Evolutionary conservation across 2,113 vertebrate species (phyloP).

Genomic region (Halichoeres trimaculatus): DNA sequence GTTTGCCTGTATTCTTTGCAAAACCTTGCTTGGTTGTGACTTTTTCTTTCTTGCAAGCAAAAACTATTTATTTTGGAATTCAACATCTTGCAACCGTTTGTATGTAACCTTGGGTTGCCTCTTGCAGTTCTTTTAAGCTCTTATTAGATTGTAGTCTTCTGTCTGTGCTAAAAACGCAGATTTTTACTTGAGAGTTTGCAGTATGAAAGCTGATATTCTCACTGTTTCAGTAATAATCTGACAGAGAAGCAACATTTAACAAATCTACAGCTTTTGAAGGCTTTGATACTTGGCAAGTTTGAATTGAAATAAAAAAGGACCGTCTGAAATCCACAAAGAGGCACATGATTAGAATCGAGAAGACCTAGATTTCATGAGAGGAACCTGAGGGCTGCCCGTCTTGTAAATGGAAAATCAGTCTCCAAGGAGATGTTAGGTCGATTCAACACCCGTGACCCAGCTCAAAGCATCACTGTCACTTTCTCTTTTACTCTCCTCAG

Average conservation of each 20-base stretch:
- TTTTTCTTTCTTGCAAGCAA: background rate
- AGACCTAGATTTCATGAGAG: constrained; percentile 25
- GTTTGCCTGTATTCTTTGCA: background rate
- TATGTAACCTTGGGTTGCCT: background rate
- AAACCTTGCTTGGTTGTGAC: background rate
- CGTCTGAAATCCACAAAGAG: background rate
- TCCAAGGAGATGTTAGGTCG: background rate
- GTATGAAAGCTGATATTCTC: background rate
- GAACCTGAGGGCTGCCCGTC: constrained; percentile 14
- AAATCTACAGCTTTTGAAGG: too few species aligned
- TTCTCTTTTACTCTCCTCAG: background rate
- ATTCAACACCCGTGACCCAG: constrained; percentile 4
- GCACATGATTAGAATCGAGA: background rate
- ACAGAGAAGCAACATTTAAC: background rate
- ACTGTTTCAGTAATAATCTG: background rate
- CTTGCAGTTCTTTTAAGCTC: background rate
- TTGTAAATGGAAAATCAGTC: background rate
- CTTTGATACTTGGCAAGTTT: background rate
- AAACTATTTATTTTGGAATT: too few species aligned
- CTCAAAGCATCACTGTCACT: constrained; percentile 3
- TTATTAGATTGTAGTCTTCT: background rate
- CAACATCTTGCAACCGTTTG: too few species aligned
- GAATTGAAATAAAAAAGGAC: background rate
- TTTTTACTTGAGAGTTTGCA: background rate
- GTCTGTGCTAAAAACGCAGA: background rate